A percentile compares a stretch with the other conserved stretches of the same genome.
Evolutionary conservation across 1,140 invertebrate species (phyloP).

Genomic region (Chelonus insularis): DNA sequence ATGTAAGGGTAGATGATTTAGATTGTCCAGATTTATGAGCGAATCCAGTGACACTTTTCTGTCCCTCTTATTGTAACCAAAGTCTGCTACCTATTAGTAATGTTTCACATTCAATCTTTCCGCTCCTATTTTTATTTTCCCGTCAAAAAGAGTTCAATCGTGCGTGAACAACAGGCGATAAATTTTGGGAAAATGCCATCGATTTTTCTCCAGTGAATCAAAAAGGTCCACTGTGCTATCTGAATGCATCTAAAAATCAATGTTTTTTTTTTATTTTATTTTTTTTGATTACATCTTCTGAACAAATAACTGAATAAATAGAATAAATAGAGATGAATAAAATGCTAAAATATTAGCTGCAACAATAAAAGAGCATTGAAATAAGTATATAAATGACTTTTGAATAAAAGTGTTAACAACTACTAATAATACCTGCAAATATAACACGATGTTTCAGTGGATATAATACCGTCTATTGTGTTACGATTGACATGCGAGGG

Average conservation of each 20-base stretch:
- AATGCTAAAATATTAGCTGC: too few species aligned
- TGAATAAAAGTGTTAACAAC: conserved; percentile 18
- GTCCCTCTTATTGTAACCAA: not conserved
- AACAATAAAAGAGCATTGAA: conserved; percentile 16
- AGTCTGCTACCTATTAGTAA: too few species aligned
- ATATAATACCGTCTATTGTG: conserved; percentile 27
- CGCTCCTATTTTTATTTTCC: conserved; percentile 14
- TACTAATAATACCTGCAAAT: conserved; percentile 36
- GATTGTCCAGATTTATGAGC: too few species aligned
- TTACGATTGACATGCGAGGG: conserved; percentile 14
- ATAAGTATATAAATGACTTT: conserved; percentile 11
- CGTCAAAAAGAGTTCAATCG: conserved; percentile 14
- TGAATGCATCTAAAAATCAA: too few species aligned
- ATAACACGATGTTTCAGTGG: conserved; percentile 11
- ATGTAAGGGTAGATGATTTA: too few species aligned
- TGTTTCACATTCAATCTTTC: too few species aligned
- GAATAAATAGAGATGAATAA: too few species aligned
- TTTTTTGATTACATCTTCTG: too few species aligned
- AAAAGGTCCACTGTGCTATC: too few species aligned
- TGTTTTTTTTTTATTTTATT: too few species aligned
- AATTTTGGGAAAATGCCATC: conserved; percentile 23
- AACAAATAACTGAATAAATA: too few species aligned
- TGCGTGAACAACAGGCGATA: conserved; percentile 24
- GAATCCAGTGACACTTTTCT: too few species aligned
- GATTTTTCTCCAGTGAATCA: conserved; percentile 8